Evolutionary conservation across 2,113 vertebrate species (phyloP), one percentile per base, ranked within the genome.

Genomic region (Tauraco erythrolophus): DNA sequence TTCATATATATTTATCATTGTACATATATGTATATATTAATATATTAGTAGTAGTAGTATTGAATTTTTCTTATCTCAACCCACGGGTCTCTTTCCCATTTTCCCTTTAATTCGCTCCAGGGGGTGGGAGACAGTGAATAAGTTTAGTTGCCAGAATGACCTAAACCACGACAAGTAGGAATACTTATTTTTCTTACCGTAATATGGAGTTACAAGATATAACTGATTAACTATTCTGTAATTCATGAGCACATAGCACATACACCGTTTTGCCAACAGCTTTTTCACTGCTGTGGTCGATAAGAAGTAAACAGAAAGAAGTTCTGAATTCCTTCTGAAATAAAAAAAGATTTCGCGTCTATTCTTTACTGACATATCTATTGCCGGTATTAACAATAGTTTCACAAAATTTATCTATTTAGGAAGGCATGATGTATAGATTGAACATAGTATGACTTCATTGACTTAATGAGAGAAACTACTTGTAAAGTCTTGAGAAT

Each of bases 241-340:
- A 65, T 5, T 62, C 14, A 66, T 30, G 39, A 91, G 21, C 24
- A 62, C 9, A 9, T 22, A 54, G 3, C 14, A n/a, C 12, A 45
- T 28, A 45, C 0, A 50, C 1, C 0, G 24, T 51, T 88, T 79
- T 87, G 10, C 3, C 19, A 51, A 28, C 4, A 50, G 7, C 1
- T 84, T 65, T 84, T 57, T 39, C 24, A 18, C 10, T 39, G 0
- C 28, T 62, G 7, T 25, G 9, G 6, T 10, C n/a, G 7, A 27
- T 66, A 70, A 25, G 21, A 74, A 90, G 3, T 35, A 8, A 57
- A 56, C 8, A 48, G 19, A 62, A 86, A 88, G 9, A 61, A 72
- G 7, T 5, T 10, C 14, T 0, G 1, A 48, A 64, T 61, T 69
- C 4, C 11, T 46, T 71, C 22, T 25, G 33, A 58, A 53, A 48